Percentiles rank a stretch among this genome's conserved stretches.
Evolutionary conservation across 2,113 vertebrate species (phyloP).

Genomic region (Pogonocichla stellata): DNA sequence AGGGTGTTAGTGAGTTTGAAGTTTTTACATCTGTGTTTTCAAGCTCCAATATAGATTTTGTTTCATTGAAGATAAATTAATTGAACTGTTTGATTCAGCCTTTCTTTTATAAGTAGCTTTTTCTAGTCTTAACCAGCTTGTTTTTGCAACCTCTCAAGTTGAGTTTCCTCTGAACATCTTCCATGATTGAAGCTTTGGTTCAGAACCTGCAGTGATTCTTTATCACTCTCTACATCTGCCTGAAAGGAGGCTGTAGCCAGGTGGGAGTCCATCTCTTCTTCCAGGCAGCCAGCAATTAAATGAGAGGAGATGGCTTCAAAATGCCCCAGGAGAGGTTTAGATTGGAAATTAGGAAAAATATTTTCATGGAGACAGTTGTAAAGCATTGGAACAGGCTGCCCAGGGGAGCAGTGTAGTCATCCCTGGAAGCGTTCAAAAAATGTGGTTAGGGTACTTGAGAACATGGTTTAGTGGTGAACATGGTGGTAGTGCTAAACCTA

Average conservation of each 20-base stretch:
- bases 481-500: not conserved
- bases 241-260: not conserved
- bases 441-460: not conserved
- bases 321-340: not conserved
- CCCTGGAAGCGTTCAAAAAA: not conserved
- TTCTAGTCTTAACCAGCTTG: not conserved
- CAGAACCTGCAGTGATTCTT: not conserved
- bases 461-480: not conserved
- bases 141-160: not conserved
- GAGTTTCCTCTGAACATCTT: not conserved
- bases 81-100: not conserved
- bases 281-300: not conserved
- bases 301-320: not conserved
- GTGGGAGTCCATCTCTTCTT: not conserved
- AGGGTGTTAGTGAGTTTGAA: not conserved
- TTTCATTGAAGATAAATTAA: not conserved
- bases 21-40: not conserved
- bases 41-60: not conserved
- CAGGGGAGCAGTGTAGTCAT: not conserved
- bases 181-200: not conserved
- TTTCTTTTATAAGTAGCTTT: not conserved
- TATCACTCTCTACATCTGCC: fast-evolving
- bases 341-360: not conserved
- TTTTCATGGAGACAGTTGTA: not conserved
- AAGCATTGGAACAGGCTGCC: not conserved